Evolutionary conservation across 2,888 invertebrate species (phyloP), one percentile per base, ranked within the genome.

Genomic region (Sicus ferrugineus): DNA sequence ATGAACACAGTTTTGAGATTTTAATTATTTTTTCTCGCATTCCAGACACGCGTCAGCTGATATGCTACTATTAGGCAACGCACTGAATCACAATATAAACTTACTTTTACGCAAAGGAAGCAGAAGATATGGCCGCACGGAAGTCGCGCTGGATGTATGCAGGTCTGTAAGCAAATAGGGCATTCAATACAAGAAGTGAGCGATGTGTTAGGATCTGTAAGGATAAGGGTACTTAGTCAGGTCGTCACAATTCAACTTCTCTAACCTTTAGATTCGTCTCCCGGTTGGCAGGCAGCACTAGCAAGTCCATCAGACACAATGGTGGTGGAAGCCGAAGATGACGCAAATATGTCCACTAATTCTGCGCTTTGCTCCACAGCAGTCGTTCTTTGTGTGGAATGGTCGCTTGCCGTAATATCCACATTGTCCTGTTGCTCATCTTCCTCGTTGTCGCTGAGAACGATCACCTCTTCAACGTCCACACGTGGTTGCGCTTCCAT

Each of bases 111-210:
- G 85, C 97, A 98, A 6, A 98, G 88, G 83, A 94, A 98, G 85
- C 97, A 98, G 85, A 98, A 98, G 72, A 97, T 90, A 83, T 98
- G 98, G n/a, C 91, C 92, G 85, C 97, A 98, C 0, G 97, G 97
- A 61, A 98, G 87, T 80, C 92, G 90, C 0, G 96, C 94, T n/a
- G 97, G 97, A 86, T 96, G 94, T 74, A 96, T 90, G 81, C 93
- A 95, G 38, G 90, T 89, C 86, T 96, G 96, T 66, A 97, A 88
- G 81, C 97, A 98, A 52, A 98, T 93, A 7, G 97, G 93, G 87
- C 97, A 98, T 82, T 97, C 96, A 62, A 88, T 83, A 46, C 77
- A 67, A 28, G 69, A 69, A n/a, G 72, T 21, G 2, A 62, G 67
- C 21, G 46, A 38, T 31, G 30, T 64, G 48, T 62, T 65, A 19